Evolutionary conservation across 2,888 invertebrate genomes (phyloP).

Genomic region (Mythimna loreyi): DNA sequence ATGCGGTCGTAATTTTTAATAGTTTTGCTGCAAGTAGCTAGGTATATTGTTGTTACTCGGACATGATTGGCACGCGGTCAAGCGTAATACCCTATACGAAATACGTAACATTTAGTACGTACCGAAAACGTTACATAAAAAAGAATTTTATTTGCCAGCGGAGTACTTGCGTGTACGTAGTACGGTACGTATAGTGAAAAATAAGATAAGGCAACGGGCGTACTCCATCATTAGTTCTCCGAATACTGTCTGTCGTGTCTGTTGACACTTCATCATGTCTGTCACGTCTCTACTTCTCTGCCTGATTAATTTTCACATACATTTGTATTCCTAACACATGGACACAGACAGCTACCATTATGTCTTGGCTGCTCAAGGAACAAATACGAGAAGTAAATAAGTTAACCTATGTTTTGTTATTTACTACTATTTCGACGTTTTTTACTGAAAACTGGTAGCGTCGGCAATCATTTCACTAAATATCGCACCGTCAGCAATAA

Average conservation of each 20-base stretch:
- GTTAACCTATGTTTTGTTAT: not conserved
- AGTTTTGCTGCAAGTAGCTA: slow-evolving; percentile 23
- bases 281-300: slow-evolving; percentile 18
- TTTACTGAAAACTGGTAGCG: not conserved
- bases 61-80: slow-evolving; percentile 33
- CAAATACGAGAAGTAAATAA: slow-evolving; percentile 2
- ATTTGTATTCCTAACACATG: slow-evolving; percentile 17
- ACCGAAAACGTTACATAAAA: slow-evolving; percentile 19
- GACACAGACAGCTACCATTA: slow-evolving; percentile 5
- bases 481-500: not conserved
- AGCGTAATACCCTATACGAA: slow-evolving; percentile 14
- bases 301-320: slow-evolving; percentile 23
- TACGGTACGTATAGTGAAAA: slow-evolving; percentile 18
- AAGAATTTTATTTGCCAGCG: slow-evolving; percentile 29
- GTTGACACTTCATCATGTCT: slow-evolving; percentile 56
- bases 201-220: slow-evolving; percentile 6
- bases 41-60: slow-evolving; percentile 9
- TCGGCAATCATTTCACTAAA: not conserved
- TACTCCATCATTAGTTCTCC: slow-evolving; percentile 19
- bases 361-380: slow-evolving; percentile 10
- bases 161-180: slow-evolving; percentile 19
- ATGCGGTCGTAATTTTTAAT: slow-evolving; percentile 9
- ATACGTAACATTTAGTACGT: slow-evolving; percentile 12
- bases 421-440: not conserved
- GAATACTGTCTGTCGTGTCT: slow-evolving; percentile 21